Evolutionary conservation across 2,797 vertebrate genomes (phyloP), one percentile per base, ranked within the genome.

Genomic region (Girardinus metallicus): DNA sequence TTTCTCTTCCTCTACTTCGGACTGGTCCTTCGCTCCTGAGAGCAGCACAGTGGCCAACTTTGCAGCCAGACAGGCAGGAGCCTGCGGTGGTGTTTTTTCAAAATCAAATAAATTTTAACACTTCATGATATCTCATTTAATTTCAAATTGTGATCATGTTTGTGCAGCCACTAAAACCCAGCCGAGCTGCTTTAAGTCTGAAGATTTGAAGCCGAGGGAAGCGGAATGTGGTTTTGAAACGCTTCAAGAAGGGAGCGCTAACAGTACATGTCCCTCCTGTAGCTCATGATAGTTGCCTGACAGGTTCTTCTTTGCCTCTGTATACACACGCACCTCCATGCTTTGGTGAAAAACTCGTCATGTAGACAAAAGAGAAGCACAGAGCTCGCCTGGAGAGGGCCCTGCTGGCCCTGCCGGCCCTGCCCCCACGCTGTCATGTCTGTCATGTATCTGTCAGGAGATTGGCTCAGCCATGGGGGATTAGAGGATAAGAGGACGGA

Each of bases 161-260:
- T 1, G 1, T 80, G 81, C 41, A 79, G 62, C 46, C n/a, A 49
- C 46, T 73, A 4, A 46, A 46, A 26, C 71, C 62, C 79, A 79
- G 77, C 68, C 43, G 86, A 85, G 60, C 62, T 80, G 74, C 73
- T 72, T 60, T 1, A 89, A 80, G 53, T 44, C 41, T 66, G 43
- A 39, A 66, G 51, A 34, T 70, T n/a, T 44, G 7, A 75, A 39
- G 49, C 0, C 3, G n/a, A 71, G 44, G 85, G 87, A 91, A 91
- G 47, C 82, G 85, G 93, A 92, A 94, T 93, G 94, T 94, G 93
- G 93, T 93, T 93, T 74, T 85, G 66, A 83, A 75, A 76, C 66
- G 79, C 78, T 86, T 78, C 73, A 66, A 87, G 57, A 78, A 76
- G 80, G 81, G 74, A 81, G 57, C 79, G 80, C 18, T 73, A 74